phyloP scores from a whole-genome alignment of 1,140 invertebrate species.

The Polypedilum pembai region DNA sequence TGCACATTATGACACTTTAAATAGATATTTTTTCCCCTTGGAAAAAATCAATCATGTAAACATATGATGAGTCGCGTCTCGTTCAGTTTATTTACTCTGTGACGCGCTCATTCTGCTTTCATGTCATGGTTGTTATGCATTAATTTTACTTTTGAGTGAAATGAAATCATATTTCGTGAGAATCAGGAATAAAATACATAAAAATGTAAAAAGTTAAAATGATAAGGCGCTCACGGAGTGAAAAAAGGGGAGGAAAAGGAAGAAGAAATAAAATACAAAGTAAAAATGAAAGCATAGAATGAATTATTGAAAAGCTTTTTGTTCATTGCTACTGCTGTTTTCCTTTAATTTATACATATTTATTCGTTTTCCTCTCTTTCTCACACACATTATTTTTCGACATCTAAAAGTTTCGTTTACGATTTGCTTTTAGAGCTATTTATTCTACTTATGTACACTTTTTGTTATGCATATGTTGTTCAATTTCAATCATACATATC shows the following conservation, averaged over 20 bases:
- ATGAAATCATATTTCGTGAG: constrained; percentile 24
- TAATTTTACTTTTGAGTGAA: constrained; percentile 3
- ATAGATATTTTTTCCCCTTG: too few relatives aligned
- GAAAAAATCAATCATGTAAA: too few relatives aligned
- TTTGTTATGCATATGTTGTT: not conserved
- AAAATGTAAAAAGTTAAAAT: not conserved
- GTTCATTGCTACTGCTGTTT: too few relatives aligned
- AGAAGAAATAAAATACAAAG: not conserved
- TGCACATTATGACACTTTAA: too few relatives aligned
- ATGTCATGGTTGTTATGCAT: constrained; percentile 17
- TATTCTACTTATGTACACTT: not conserved
- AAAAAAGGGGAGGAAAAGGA: not conserved
- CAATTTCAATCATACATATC: constrained; percentile 4
- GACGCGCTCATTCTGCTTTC: not conserved
- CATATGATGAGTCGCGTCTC: too few relatives aligned
- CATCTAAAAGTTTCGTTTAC: constrained; percentile 7
- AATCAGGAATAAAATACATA: constrained; percentile 20
- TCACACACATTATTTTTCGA: not conserved
- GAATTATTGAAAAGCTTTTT: constrained; percentile 19
- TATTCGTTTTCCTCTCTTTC: not conserved
- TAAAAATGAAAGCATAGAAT: not conserved
- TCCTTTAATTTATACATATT: too few relatives aligned
- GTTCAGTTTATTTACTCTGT: too few relatives aligned
- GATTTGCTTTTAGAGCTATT: not conserved
- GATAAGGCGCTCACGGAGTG: not conserved